phyloP scores from a whole-genome alignment of 2,888 invertebrate species.

The Heliconius cydno region DNA sequence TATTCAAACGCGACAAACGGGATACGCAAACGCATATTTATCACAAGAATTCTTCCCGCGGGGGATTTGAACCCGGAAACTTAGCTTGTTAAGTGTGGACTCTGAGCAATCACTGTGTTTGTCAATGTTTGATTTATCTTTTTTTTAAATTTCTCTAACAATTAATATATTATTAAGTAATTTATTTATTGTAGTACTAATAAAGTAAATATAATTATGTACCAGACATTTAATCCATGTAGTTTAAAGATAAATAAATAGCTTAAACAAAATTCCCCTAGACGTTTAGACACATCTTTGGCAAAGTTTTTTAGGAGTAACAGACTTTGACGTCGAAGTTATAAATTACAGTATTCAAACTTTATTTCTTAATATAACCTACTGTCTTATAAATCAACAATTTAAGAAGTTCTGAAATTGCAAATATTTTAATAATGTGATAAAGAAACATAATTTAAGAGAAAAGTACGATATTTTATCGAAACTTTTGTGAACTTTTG shows the following conservation, averaged over 20 bases:
- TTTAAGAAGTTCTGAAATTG: constrained; percentile 15
- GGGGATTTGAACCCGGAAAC: constrained; percentile 4
- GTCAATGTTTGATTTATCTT: too few species aligned
- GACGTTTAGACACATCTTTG: not conserved
- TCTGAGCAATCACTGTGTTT: not conserved
- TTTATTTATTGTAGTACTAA: too few species aligned
- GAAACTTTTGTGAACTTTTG: not conserved
- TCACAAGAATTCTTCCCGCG: not conserved
- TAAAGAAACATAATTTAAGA: constrained; percentile 19
- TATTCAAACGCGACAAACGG: not conserved
- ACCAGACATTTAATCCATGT: not conserved
- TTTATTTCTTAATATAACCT: constrained; percentile 12
- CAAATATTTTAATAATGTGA: constrained; percentile 10
- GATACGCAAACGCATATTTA: not conserved
- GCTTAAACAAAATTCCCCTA: not conserved
- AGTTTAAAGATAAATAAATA: not conserved
- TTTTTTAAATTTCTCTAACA: too few species aligned
- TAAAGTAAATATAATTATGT: not conserved
- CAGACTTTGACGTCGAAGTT: constrained; percentile 19
- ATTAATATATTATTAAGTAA: too few species aligned
- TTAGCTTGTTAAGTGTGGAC: not conserved
- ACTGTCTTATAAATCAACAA: constrained; percentile 28
- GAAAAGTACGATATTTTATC: not conserved
- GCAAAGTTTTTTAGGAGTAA: not conserved
- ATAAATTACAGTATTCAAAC: constrained; percentile 11